Percentiles rank a stretch among this genome's conserved stretches.
phyloP scores from a whole-genome alignment of 1,140 invertebrate species.

The Hypothenemus hampei region DNA sequence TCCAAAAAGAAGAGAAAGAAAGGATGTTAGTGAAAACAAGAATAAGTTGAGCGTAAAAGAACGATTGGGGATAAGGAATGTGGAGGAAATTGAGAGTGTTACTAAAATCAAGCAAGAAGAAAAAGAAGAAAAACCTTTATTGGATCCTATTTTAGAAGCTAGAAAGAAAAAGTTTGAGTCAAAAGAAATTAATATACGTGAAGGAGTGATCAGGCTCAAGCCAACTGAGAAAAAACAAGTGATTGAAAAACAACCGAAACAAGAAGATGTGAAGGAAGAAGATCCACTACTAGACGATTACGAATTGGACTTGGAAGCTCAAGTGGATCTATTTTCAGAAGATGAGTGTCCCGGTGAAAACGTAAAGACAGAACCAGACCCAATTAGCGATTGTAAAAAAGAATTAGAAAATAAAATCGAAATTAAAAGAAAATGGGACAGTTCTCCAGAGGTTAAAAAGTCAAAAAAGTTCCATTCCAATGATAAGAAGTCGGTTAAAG shows the following conservation, averaged over 20 bases:
- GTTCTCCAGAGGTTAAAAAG: background rate
- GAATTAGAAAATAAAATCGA: constrained; percentile 13
- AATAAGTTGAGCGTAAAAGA: constrained; percentile 26
- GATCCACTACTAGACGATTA: constrained; percentile 31
- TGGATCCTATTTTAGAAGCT: constrained; percentile 42
- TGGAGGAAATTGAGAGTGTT: constrained; percentile 21
- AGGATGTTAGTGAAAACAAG: constrained; percentile 21
- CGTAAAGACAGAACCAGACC: constrained; percentile 18
- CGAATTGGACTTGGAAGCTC: constrained; percentile 31
- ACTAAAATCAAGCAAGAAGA: constrained; percentile 7
- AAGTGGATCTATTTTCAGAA: constrained; percentile 41
- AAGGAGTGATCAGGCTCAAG: constrained; percentile 43
- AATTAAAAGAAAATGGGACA: background rate
- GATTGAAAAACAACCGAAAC: background rate
- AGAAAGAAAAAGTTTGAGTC: constrained; percentile 41
- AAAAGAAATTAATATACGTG: constrained; percentile 35
- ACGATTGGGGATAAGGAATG: constrained; percentile 29
- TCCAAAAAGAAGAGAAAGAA: constrained; percentile 24
- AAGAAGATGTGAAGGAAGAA: constrained; percentile 28
- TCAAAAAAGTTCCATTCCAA: background rate
- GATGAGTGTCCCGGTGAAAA: constrained; percentile 42
- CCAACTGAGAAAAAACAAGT: constrained; percentile 17
- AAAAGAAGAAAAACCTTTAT: constrained; percentile 24
- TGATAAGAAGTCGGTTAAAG: constrained; percentile 7
- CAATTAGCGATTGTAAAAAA: constrained; percentile 34